Percentiles rank a stretch among this genome's conserved stretches.
phyloP scores from a whole-genome alignment of 2,888 invertebrate genomes.

The Atherix ibis region DNA sequence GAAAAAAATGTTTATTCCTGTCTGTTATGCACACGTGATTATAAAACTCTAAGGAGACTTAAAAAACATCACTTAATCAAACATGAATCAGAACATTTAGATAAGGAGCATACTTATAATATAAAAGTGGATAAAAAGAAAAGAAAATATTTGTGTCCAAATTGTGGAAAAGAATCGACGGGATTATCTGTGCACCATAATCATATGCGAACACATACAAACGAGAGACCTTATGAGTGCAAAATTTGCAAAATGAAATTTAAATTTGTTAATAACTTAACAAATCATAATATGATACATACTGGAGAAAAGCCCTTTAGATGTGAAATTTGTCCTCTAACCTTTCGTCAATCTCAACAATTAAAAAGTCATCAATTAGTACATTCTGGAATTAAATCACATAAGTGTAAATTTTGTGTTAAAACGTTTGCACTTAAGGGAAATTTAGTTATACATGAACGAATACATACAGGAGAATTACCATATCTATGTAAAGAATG shows the following conservation, averaged over 20 bases:
- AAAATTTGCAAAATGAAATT: constrained; percentile 10
- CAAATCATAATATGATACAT: constrained; percentile 11
- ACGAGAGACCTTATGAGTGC: constrained; percentile 12
- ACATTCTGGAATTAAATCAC: constrained; percentile 12
- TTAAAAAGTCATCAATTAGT: constrained; percentile 11
- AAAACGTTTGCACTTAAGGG: constrained; percentile 12
- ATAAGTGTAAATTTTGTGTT: constrained; percentile 11
- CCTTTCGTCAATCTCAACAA: constrained; percentile 13
- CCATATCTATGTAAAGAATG: constrained; percentile 14
- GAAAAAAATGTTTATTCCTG: too few species aligned
- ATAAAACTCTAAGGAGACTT: too few species aligned
- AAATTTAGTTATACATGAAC: constrained; percentile 12
- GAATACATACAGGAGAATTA: constrained; percentile 14
- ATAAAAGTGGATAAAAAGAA: too few species aligned
- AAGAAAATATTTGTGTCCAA: constrained; percentile 7
- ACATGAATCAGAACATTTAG: too few species aligned
- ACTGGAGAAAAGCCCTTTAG: constrained; percentile 12
- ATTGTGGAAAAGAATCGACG: constrained; percentile 11
- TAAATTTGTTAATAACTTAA: constrained; percentile 10
- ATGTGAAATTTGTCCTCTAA: constrained; percentile 9
- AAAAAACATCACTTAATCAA: too few species aligned
- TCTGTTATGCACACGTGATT: too few species aligned
- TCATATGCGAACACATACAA: constrained; percentile 11
- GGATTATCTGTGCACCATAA: constrained; percentile 6
- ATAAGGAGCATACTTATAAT: too few species aligned